Percentiles rank a stretch among this genome's conserved stretches.
Evolutionary conservation across 1,140 invertebrate genomes (phyloP).

Genomic region (Dysdera silvatica): DNA sequence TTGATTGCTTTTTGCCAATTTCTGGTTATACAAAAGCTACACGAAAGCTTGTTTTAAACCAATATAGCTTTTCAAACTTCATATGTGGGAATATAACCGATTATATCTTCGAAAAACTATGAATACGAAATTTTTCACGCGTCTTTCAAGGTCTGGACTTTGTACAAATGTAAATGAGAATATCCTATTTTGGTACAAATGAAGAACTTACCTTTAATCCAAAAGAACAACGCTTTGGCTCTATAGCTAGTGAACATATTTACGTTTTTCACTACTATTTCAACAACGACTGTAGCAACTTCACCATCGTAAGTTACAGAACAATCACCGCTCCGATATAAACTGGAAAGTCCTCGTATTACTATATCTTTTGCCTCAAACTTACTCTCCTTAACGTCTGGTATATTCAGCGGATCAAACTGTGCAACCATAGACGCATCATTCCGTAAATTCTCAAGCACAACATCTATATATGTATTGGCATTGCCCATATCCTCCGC

Average conservation of each 20-base stretch:
- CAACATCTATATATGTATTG: conserved; percentile 23
- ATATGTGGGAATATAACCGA: too few relatives aligned
- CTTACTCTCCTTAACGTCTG: conserved; percentile 17
- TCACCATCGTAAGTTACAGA: conserved; percentile 17
- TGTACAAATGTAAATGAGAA: too few relatives aligned
- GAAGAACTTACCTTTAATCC: conserved; percentile 16
- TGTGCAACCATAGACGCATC: conserved; percentile 18
- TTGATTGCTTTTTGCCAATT: too few relatives aligned
- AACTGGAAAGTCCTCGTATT: conserved; percentile 13
- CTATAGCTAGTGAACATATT: conserved; percentile 3
- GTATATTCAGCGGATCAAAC: conserved; percentile 19
- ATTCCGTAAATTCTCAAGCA: conserved; percentile 11
- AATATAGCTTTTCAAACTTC: too few relatives aligned
- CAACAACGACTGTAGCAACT: neutral
- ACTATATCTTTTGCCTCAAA: conserved; percentile 6
- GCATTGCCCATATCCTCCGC: conserved; percentile 28
- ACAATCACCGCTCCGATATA: conserved; percentile 22
- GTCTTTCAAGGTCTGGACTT: too few relatives aligned
- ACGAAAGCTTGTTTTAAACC: too few relatives aligned
- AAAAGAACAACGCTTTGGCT: conserved; percentile 25
- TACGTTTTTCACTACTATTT: conserved; percentile 20
- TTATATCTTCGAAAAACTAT: too few relatives aligned
- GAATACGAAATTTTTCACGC: too few relatives aligned
- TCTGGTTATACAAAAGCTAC: too few relatives aligned
- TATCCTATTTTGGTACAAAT: too few relatives aligned